These are phyloP conservation scores for Lutraria rhynchaena DNA, from an alignment of 1,140 invertebrate genomes.

Conservation along the genomic window DNA sequence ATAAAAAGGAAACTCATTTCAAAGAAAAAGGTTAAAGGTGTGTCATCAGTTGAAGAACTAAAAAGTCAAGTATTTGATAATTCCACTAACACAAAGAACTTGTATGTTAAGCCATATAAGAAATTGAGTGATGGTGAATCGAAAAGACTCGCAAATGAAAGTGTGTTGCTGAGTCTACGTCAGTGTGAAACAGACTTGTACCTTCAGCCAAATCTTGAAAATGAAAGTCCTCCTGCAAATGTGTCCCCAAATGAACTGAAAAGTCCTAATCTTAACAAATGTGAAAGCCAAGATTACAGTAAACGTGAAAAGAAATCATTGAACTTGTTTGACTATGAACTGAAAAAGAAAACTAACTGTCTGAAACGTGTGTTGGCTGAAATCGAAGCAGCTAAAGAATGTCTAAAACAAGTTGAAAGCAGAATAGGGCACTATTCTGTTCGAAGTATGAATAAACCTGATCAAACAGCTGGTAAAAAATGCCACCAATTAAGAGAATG, in stretches of 20 bases:
- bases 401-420: background rate
- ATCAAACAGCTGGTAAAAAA: conserved; percentile 30
- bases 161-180: no score
- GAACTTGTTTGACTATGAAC: conserved; percentile 16
- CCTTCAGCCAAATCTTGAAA: no score
- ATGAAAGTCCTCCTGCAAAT: background rate
- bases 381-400: conserved; percentile 2
- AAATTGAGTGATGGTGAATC: no score
- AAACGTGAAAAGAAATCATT: conserved; percentile 1
- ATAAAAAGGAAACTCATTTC: background rate
- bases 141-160: no score
- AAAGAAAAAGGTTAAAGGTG: conserved; percentile 9
- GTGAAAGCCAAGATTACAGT: background rate
- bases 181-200: no score
- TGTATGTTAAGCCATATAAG: background rate
- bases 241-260: background rate
- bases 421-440: conserved; percentile 51
- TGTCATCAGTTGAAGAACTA: background rate
- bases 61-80: background rate
- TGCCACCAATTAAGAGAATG: conserved; percentile 14
- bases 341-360: background rate
- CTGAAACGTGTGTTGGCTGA: background rate
- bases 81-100: background rate
- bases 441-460: conserved; percentile 38
- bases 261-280: background rate